Evolutionary conservation across 2,888 invertebrate species (phyloP).

Genomic region (Eupsilia transversa): DNA sequence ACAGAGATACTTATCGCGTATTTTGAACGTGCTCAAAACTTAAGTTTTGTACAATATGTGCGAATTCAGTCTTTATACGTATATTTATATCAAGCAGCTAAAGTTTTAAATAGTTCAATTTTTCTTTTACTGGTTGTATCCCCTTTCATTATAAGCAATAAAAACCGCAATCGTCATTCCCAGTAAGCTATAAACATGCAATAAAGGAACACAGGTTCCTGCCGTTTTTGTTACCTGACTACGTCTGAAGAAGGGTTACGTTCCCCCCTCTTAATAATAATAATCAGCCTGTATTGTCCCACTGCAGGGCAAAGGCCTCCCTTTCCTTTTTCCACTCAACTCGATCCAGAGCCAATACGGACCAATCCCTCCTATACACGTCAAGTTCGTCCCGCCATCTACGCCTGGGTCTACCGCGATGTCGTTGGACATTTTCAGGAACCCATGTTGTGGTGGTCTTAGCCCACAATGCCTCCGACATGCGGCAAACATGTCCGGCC

Average conservation of each 20-base stretch:
- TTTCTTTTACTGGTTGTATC: not conserved
- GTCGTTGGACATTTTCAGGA: too few relatives aligned
- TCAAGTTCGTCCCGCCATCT: too few relatives aligned
- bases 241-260: not conserved
- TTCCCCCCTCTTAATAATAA: too few relatives aligned
- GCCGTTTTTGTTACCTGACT: not conserved
- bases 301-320: too few relatives aligned
- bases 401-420: too few relatives aligned
- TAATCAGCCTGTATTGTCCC: too few relatives aligned
- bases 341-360: too few relatives aligned
- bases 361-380: too few relatives aligned
- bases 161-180: not conserved
- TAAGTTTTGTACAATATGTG: not conserved
- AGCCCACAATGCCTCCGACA: too few relatives aligned
- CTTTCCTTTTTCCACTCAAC: too few relatives aligned
- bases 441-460: too few relatives aligned
- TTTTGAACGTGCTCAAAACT: slow-evolving; percentile 1
- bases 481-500: too few relatives aligned
- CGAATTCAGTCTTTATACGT: slow-evolving; percentile 5
- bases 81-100: slow-evolving; percentile 21
- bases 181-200: not conserved
- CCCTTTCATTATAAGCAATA: not conserved
- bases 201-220: not conserved
- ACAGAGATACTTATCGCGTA: slow-evolving; percentile 1
- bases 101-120: not conserved